Conservation (phyloP, 2,113 vertebrate genomes). For the Aspidoscelis tigris region DNA sequence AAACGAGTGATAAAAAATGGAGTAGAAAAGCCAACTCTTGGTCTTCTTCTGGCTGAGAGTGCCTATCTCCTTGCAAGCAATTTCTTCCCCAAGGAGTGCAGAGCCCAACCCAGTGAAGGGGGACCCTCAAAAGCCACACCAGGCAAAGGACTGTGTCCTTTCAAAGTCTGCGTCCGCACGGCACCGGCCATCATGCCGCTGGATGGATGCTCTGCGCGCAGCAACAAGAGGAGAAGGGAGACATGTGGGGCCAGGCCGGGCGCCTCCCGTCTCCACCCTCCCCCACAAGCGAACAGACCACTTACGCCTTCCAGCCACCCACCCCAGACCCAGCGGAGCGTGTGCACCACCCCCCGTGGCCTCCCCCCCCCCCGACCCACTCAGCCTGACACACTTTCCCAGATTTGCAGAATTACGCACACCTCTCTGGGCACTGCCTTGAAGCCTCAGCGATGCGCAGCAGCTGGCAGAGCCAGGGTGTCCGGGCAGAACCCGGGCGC, state of each 20-base stretch:
- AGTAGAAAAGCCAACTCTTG: no score
- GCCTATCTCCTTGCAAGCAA: no score
- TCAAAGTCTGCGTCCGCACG: no score
- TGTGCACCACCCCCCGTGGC: neutral
- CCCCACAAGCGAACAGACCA: neutral
- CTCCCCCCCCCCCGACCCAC: slow-evolving; percentile 6
- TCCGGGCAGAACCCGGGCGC: neutral
- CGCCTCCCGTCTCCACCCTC: neutral
- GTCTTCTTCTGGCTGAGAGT: no score
- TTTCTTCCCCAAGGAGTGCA: no score
- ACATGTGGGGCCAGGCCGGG: neutral
- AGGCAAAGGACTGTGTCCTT: no score
- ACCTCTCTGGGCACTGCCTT: neutral
- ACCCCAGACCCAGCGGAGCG: neutral
- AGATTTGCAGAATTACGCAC: slow-evolving; percentile 58
- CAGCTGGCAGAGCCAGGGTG: slow-evolving; percentile 7
- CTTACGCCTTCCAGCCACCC: neutral
- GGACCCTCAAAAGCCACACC: no score
- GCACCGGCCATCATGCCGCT: no score
- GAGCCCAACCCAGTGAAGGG: no score
- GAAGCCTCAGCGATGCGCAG: neutral
- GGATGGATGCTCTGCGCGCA: neutral
- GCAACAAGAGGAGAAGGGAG: neutral
- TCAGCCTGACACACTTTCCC: slow-evolving; percentile 57
- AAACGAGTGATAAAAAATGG: no score